phyloP scores from a whole-genome alignment of 2,113 vertebrate species.

The Picathartes gymnocephalus region DNA sequence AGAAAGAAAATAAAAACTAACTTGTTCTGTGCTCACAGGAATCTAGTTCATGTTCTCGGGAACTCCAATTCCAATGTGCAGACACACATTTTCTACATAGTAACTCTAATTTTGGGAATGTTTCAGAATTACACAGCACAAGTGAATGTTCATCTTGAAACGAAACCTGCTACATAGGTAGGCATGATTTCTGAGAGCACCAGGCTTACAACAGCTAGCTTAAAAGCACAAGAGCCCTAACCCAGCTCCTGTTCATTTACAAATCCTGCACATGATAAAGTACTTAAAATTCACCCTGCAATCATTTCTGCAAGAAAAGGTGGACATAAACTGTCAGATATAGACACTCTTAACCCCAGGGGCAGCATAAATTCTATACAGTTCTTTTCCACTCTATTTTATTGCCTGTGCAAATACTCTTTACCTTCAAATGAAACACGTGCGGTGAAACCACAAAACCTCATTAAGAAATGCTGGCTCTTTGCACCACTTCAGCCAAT shows the following conservation, averaged over 20 bases:
- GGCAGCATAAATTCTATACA: background rate
- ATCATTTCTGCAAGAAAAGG: background rate
- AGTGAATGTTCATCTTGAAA: background rate
- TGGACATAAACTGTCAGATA: background rate
- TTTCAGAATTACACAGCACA: background rate
- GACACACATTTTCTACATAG: background rate
- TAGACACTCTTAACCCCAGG: background rate
- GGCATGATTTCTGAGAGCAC: background rate
- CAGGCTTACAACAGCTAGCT: background rate
- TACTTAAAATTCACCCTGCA: constrained; percentile 22
- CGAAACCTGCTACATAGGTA: background rate
- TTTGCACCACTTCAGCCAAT: constrained; percentile 2
- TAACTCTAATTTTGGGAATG: background rate
- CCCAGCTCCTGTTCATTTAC: background rate
- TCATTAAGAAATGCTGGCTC: background rate
- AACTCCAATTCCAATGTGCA: background rate
- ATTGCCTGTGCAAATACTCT: background rate
- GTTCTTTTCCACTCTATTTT: background rate
- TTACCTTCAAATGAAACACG: background rate
- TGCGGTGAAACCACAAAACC: background rate
- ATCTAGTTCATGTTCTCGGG: background rate
- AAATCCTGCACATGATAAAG: background rate
- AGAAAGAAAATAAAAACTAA: background rate
- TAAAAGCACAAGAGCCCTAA: background rate
- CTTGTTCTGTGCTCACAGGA: background rate